Conservation (phyloP, 2,888 invertebrate genomes). For the Lepidocyrtoides sp. region DNA sequence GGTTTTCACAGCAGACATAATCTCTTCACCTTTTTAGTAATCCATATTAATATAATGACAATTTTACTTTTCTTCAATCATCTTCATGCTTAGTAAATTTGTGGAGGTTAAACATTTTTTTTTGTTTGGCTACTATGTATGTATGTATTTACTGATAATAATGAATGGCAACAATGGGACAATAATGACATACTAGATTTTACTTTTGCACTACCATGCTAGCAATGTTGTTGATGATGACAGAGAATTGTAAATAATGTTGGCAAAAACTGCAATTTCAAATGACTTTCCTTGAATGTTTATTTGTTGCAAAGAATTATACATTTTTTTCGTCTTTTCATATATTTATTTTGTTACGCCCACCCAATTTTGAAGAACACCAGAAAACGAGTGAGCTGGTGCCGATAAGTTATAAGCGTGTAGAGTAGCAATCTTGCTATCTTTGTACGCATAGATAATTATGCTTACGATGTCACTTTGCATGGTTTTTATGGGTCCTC, state of each 20-base stretch:
- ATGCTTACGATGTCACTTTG: slow-evolving; percentile 59
- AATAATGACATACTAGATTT: slow-evolving; percentile 35
- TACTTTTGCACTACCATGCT: neutral
- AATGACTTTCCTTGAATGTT: slow-evolving; percentile 73
- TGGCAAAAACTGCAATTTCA: slow-evolving; percentile 72
- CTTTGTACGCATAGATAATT: slow-evolving; percentile 74
- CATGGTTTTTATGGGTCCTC: slow-evolving; percentile 72
- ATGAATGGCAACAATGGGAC: slow-evolving; percentile 70
- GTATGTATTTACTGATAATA: slow-evolving; percentile 37
- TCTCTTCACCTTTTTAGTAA: slow-evolving; percentile 48
- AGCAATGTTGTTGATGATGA: slow-evolving; percentile 53
- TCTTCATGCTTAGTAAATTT: slow-evolving; percentile 69
- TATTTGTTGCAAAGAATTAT: slow-evolving; percentile 63
- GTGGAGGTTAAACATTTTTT: slow-evolving; percentile 74
- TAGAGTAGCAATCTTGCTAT: slow-evolving; percentile 14
- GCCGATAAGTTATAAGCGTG: no score
- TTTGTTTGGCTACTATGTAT: slow-evolving; percentile 22
- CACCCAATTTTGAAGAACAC: slow-evolving; percentile 78
- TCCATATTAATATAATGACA: slow-evolving; percentile 44
- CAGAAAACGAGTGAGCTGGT: slow-evolving; percentile 39
- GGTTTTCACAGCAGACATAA: slow-evolving; percentile 18
- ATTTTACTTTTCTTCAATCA: slow-evolving; percentile 54
- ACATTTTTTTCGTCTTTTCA: slow-evolving; percentile 42
- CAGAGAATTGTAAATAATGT: slow-evolving; percentile 68
- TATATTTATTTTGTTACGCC: slow-evolving; percentile 69